Evolutionary conservation across 2,113 vertebrate genomes (phyloP), one percentile per base, ranked within the genome.

Genomic region (Syngnathus floridae): DNA sequence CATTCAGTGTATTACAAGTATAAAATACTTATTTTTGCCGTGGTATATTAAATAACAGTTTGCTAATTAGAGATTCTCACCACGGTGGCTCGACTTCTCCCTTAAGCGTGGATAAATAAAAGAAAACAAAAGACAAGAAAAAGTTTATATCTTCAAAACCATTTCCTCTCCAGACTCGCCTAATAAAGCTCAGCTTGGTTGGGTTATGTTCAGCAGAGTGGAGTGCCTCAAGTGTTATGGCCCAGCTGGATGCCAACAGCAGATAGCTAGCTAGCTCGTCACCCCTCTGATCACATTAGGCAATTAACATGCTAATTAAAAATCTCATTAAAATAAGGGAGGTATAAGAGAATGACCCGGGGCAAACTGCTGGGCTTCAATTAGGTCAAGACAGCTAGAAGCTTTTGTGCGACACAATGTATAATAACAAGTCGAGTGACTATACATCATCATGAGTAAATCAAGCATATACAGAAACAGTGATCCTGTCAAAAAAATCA

Each of bases 281-380:
- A 66, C 79, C 86, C 85, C 41, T 56, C 87, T 88, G 87, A 88
- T 89, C 84, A 82, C 82, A 77, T 90, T 88, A 86, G 84, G 84
- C 90, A 92, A 92, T 91, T 92, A 91, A 83, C 89, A 90, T 87
- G 84, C 88, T 90, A 90, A 91, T 91, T 90, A 91, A 91, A 91
- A 92, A 90, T 86, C 88, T 90, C 82, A 92, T 91, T 92, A 91
- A 90, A 91, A 89, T 88, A 85, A 85, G 78, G 73, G 75, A 82
- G 81, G 86, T 81, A 82, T 76, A 87, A 77, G 79, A 83, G 85
- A 85, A 87, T 85, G 82, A 89, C 84, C 89, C 75, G 77, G 76
- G 87, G 88, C 83, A 74, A 81, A 77, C 74, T 64, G 66, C 79
- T 76, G 83, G 84, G 84, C 87, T 88, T 86, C 88, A 91, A 90